Evolutionary conservation across 1,140 invertebrate genomes (phyloP), one percentile per base, ranked within the genome.

Genomic region (Matsumurasca onukii): DNA sequence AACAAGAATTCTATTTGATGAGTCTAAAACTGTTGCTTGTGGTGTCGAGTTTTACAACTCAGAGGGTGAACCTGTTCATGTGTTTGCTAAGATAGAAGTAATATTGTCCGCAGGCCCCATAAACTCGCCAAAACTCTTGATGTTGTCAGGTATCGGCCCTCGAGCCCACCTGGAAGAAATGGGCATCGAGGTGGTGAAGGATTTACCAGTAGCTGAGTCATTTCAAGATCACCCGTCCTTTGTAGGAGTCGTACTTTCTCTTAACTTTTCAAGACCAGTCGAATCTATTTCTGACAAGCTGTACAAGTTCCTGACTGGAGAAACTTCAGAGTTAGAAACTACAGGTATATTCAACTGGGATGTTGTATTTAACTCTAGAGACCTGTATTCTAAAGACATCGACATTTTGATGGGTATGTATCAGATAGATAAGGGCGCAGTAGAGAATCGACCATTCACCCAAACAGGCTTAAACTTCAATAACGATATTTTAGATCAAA

Each of bases 211-310:
- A 13, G 95, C 95, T 0, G 82, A 91, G 61, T 97, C 97, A 78
- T 81, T 97, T 0, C 93, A 95, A 79, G 93, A 95, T 77, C 94
- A 97, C 76, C 92, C 92, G 15, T 82, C 91, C 25, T 82, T 93
- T 3, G 89, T 93, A 73, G 89, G 87, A 34, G 82, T 91, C 1
- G 86, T 86, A 3, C 86, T 89, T 0, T 84, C 90, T 0, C 79
- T 91, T 74, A 83, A 88, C 66, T 92, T 90, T 66, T 89, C 91
- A n/a, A 25, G 15, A 22, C 73, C 17, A 34, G 63, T n/a, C 63
- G 30, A 34, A 9, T 65, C 15, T 92, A 91, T 0, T 89, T 88
- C 0, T 77, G 93, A 0, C 91, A 91, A 0, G 92, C 91, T 82
- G 0, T 82, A 1, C 92, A 94, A 80, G 91, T 91, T 1, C 80